A percentile compares a stretch with the other conserved stretches of the same genome.
These are phyloP conservation scores for Subacronicta megacephala DNA, from an alignment of 2,888 invertebrate species.

Conservation along the genomic window DNA sequence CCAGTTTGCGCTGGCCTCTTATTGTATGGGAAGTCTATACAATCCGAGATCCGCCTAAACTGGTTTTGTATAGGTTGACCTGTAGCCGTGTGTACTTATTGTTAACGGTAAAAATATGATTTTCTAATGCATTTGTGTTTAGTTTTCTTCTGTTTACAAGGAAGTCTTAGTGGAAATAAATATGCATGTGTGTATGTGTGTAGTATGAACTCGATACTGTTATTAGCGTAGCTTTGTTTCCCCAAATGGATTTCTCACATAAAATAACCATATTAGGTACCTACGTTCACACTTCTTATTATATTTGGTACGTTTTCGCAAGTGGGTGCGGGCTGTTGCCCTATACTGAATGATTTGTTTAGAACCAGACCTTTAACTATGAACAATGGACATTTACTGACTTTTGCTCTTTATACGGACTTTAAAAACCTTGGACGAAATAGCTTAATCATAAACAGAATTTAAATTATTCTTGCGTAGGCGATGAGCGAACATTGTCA, in stretches of 20 bases:
- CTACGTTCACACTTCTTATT: background rate
- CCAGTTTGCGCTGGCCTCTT: no score
- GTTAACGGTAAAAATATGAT: no score
- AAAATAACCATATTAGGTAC: background rate
- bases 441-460: constrained; percentile 32
- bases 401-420: constrained; percentile 31
- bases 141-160: no score
- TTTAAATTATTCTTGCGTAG: constrained; percentile 39
- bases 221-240: no score
- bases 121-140: no score
- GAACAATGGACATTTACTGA: constrained; percentile 42
- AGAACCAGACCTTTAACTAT: constrained; percentile 36
- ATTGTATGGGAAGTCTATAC: no score
- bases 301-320: constrained; percentile 36
- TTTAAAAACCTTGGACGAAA: constrained; percentile 39
- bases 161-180: no score
- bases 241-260: background rate
- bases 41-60: no score
- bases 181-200: no score
- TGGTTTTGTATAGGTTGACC: no score
- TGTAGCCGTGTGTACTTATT: no score
- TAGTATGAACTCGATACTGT: no score
- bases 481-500: constrained; percentile 15
- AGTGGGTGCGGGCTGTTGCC: constrained; percentile 43
- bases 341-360: constrained; percentile 44